Base-by-base conservation (phyloP, 1,140 invertebrate species). In the Drosophila athabasca region DNA sequence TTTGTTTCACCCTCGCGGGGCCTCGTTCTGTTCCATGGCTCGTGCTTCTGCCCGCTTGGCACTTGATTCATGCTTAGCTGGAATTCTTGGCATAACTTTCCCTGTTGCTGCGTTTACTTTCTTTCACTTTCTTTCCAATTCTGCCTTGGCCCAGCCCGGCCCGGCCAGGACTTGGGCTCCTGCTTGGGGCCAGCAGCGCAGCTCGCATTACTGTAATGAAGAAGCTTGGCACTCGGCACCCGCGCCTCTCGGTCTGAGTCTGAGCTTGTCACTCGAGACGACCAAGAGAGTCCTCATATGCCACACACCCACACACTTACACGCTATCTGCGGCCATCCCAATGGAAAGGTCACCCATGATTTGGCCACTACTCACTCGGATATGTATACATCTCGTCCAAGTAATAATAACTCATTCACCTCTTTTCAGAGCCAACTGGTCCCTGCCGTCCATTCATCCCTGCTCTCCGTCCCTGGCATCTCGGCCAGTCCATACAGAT, bases 31-130 rank as follows among this genome's bases (percentile, higher is more conserved):
- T 60, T 54, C 51, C 64, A 54, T 44, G 49, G 58, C 53, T 69
- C 53, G 52, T 69, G 55, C 46, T n/a, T 19, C 24, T 26, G 24
- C 2, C 26, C 29, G 31, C 77, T 39, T 78, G 80, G 57, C 67
- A 75, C 81, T 85, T 69, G 81, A 73, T 81, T 85, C 76, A 66
- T 73, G 64, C 82, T 84, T 76, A 81, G 81, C 77, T 61, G 54
- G 78, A 85, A 87, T 87, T 54, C 70, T 76, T 79, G 70, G 73
- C 72, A 85, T 84, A 85, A 82, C 82, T 87, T 87, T 82, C 72
- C 44, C 76, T 73, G 58, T 66, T 19, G 64, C 74, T 69, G 61
- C 59, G 76, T 65, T 87, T 87, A 77, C 81, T 78, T 81, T 78
- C 81, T 81, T 78, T 78, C 75, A 88, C 65, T 85, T 85, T 77